Evolutionary conservation across 2,113 vertebrate species (phyloP).

Genomic region (Ammodramus savannarum): DNA sequence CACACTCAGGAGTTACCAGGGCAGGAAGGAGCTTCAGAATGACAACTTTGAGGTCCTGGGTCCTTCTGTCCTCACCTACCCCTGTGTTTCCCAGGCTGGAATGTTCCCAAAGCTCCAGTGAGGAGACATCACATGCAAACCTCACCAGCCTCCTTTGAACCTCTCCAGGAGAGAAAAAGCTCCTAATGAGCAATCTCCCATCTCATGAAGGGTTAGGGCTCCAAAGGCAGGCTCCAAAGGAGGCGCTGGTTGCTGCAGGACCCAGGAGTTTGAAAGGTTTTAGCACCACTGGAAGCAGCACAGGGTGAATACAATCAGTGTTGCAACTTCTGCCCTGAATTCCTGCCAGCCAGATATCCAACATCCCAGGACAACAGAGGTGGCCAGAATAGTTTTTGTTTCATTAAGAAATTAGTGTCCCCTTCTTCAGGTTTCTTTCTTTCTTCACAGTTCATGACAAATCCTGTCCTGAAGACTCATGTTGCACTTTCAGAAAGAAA

Average conservation of each 20-base stretch:
- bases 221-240: neutral
- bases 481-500: slow-evolving; percentile 30
- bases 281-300: neutral
- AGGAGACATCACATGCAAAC: neutral
- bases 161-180: neutral
- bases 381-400: neutral
- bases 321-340: neutral
- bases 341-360: neutral
- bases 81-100: accelerated
- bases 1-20: neutral
- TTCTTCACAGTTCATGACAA: slow-evolving; percentile 6
- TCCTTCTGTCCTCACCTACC: neutral
- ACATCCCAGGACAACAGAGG: neutral
- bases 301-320: neutral
- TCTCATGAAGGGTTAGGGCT: neutral
- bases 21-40: neutral
- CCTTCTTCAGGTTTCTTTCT: neutral
- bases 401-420: neutral
- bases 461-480: slow-evolving; percentile 6
- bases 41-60: neutral
- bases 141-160: neutral
- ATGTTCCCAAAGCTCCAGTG: neutral
- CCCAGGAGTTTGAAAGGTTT: neutral
- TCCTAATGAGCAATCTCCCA: neutral
- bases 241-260: neutral